Conservation (phyloP, 2,113 vertebrate species). For the Otolemur garnettii region DNA sequence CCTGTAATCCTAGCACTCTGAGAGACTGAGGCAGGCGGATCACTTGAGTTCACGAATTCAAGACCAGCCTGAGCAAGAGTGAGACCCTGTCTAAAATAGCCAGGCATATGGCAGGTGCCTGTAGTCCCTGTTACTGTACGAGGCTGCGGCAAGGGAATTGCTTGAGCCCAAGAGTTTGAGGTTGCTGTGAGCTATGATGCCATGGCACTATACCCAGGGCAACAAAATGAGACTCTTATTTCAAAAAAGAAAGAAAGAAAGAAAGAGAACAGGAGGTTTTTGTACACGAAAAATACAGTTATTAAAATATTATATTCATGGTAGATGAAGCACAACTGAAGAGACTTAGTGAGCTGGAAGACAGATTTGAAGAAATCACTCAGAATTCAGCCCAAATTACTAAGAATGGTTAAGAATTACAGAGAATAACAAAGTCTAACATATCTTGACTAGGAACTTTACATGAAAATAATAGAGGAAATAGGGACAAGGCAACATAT, state of each 20-base stretch:
- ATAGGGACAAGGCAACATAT: not conserved
- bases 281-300: not conserved
- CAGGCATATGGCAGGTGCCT: too few relatives aligned
- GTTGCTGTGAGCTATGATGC: too few relatives aligned
- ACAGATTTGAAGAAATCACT: not conserved
- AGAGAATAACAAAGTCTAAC: not conserved
- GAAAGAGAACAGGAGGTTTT: constrained; percentile 1
- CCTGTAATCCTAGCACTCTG: too few relatives aligned
- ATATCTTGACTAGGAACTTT: not conserved
- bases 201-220: too few relatives aligned
- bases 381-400: not conserved
- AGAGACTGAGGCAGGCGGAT: too few relatives aligned
- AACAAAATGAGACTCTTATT: too few relatives aligned
- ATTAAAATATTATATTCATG: not conserved
- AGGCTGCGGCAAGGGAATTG: too few relatives aligned
- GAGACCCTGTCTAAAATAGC: too few relatives aligned
- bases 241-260: not conserved
- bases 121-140: too few relatives aligned
- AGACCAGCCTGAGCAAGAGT: too few relatives aligned
- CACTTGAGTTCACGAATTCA: too few relatives aligned
- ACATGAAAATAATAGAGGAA: not conserved
- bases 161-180: too few relatives aligned
- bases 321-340: not conserved
- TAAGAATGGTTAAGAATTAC: not conserved
- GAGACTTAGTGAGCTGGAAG: not conserved